Conservation (phyloP, 2,113 vertebrate species). For the Phyllopteryx taeniolatus region DNA sequence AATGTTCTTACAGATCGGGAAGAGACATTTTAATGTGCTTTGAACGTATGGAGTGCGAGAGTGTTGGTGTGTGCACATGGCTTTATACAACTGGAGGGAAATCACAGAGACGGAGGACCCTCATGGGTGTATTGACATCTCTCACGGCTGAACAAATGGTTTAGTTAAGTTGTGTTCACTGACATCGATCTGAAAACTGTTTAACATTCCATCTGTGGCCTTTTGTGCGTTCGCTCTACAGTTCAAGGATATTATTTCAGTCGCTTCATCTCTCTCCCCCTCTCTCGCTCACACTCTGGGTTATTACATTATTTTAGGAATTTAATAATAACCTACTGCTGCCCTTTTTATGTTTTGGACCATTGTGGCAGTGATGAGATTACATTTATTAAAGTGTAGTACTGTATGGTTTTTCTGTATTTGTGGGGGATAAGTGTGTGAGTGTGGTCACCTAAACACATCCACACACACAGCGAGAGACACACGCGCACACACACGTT, state of each 20-base stretch:
- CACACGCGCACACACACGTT: too few relatives aligned
- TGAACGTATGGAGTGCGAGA: constrained; percentile 1
- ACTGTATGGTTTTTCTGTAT: constrained; percentile 4
- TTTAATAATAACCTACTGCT: constrained; percentile 10
- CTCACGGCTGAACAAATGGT: constrained; percentile 97
- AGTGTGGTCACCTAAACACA: not conserved
- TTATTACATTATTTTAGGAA: constrained; percentile 13
- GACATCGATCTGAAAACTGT: constrained; percentile 86
- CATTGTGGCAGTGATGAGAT: not conserved
- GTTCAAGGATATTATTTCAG: constrained; percentile 58
- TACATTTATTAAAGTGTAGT: constrained; percentile 1
- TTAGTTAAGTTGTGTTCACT: constrained; percentile 97
- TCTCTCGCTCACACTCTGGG: constrained; percentile 3
- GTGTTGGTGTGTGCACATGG: not conserved
- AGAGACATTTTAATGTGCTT: constrained; percentile 83
- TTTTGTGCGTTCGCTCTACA: constrained; percentile 83
- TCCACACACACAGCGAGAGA: not conserved
- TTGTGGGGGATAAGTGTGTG: not conserved
- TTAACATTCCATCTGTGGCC: constrained; percentile 90
- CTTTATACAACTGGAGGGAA: constrained; percentile 59
- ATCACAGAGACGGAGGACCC: constrained; percentile 96
- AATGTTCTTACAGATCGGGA: constrained; percentile 88
- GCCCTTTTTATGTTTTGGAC: constrained; percentile 2
- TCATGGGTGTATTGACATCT: constrained; percentile 97
- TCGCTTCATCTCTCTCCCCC: constrained; percentile 9